A percentile compares a stretch with the other conserved stretches of the same genome.
These are phyloP conservation scores for Picathartes gymnocephalus DNA, from an alignment of 2,113 vertebrate genomes.

Conservation along the genomic window DNA sequence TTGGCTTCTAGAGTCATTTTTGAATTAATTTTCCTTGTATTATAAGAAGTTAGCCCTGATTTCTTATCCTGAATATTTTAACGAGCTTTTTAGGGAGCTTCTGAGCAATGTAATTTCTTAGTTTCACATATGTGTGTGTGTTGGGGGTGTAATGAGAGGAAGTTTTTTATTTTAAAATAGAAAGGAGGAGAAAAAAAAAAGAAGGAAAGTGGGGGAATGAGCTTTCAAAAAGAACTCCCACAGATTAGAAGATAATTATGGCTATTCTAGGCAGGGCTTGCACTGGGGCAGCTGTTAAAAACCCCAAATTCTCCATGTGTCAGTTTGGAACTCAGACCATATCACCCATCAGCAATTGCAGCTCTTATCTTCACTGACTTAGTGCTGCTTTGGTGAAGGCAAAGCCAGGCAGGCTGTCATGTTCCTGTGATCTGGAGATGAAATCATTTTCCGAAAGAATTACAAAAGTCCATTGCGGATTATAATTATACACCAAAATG, in stretches of 20 bases:
- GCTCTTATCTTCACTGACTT: neutral
- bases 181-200: rapidly evolving
- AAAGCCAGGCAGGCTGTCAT: neutral
- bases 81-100: neutral
- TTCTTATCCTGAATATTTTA: neutral
- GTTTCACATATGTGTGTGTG: neutral
- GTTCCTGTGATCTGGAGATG: neutral
- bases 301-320: neutral
- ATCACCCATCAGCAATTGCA: neutral
- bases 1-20: neutral
- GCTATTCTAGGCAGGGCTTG: neutral
- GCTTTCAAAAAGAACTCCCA: neutral
- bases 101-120: neutral
- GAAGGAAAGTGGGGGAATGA: neutral
- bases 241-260: neutral
- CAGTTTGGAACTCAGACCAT: neutral
- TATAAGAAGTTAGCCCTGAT: neutral
- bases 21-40: neutral
- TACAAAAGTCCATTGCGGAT: neutral
- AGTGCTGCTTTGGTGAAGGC: neutral
- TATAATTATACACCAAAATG: neutral
- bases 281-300: neutral
- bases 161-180: neutral
- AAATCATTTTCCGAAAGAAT: neutral
- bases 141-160: neutral